Evolutionary conservation across 2,797 vertebrate species (phyloP).

Genomic region (Scolopax rusticola): DNA sequence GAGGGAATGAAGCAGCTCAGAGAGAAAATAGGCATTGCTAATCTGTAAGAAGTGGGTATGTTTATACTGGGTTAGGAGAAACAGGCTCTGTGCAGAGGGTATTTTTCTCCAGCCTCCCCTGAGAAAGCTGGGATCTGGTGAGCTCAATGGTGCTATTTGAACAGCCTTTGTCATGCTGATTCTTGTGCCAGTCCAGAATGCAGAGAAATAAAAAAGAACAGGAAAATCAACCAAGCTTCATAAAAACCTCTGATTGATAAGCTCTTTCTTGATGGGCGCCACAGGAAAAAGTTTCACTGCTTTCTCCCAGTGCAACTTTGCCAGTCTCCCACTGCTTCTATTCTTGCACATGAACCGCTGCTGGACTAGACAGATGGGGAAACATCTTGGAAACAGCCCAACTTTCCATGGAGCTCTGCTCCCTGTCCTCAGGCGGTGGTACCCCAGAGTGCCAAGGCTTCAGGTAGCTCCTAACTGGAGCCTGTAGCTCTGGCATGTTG

Average conservation of each 20-base stretch:
- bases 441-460: background rate
- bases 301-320: background rate
- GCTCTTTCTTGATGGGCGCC: background rate
- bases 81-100: background rate
- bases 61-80: background rate
- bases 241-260: background rate
- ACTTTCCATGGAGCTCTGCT: background rate
- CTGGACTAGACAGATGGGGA: background rate
- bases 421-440: background rate
- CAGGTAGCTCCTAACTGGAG: background rate
- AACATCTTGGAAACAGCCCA: accelerated
- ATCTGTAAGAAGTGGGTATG: background rate
- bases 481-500: background rate
- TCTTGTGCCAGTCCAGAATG: background rate
- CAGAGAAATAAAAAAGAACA: background rate
- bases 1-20: background rate
- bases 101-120: background rate
- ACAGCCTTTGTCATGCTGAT: background rate
- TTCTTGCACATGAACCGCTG: background rate
- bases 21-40: background rate
- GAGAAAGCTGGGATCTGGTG: background rate
- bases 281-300: background rate
- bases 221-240: background rate
- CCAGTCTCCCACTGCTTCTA: background rate
- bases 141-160: background rate